Conservation (phyloP, 1,140 invertebrate species). For the Caerostris extrusa region DNA sequence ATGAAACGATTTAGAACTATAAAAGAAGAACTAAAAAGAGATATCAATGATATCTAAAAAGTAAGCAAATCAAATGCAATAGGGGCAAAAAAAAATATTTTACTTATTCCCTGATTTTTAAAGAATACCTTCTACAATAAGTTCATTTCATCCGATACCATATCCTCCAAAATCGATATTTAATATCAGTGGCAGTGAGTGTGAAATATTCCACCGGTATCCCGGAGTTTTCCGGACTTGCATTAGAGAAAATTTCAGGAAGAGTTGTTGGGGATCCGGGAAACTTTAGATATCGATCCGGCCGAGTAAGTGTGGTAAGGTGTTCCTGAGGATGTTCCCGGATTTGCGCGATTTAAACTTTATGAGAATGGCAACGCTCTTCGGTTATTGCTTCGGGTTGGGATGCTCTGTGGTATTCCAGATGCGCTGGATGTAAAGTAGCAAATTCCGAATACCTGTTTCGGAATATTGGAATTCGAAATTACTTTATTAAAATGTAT, state of each 20-base stretch:
- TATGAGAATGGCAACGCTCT: not conserved
- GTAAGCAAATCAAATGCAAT: no score
- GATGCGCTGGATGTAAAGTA: not conserved
- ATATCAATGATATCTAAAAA: no score
- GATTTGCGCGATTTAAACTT: not conserved
- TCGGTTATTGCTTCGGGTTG: not conserved
- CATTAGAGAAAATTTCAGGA: not conserved
- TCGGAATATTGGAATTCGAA: no score
- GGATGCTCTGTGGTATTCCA: not conserved
- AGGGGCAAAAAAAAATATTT: no score
- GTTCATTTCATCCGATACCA: not conserved
- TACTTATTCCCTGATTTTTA: not conserved
- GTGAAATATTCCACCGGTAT: not conserved
- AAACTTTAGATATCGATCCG: no score
- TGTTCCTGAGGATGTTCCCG: not conserved
- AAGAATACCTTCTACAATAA: not conserved
- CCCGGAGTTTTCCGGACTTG: not conserved
- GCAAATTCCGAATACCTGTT: no score
- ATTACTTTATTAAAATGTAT: no score
- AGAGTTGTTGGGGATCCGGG: not conserved
- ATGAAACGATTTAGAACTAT: no score
- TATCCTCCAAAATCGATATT: not conserved
- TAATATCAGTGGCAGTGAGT: conserved; percentile 4
- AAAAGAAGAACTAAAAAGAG: no score
- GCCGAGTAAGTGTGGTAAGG: not conserved